Evolutionary conservation across 2,888 invertebrate genomes (phyloP), one percentile per base, ranked within the genome.

Genomic region (Phalera bucephala): DNA sequence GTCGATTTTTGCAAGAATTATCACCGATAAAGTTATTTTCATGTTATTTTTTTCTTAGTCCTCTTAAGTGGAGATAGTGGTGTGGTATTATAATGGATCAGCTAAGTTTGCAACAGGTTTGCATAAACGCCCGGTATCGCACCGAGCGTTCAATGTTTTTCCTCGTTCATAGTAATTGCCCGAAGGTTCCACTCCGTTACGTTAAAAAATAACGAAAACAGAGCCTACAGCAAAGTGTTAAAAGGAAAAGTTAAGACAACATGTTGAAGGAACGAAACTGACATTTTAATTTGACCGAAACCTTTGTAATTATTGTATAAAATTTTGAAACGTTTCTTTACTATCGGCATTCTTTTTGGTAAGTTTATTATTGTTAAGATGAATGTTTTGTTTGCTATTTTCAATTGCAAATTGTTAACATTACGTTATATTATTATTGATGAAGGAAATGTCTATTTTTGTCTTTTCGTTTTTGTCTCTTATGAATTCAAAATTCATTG

Each of bases 401-500:
- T 68, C 64, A 57, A 64, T 65, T 62, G 60, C 60, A 64, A 73
- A 75, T 71, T 74, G 77, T 78, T 78, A 72, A 72, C 64, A 70
- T 68, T 69, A 67, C 63, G 71, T 76, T 75, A 58, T 66, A 73
- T 69, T 65, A 69, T 67, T 61, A 63, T 59, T 62, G 60, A 60
- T 26, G 47, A 71, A 54, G 56, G 51, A 69, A 59, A 66, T 57
- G 58, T 84, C 76, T 82, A 80, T 81, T 84, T 81, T 84, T 80
- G 73, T 80, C 73, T 53, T 75, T 79, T 77, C 64, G 65, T 77
- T 85, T 70, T 60, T 68, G 65, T 77, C 70, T 76, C 76, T 78
- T 80, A 78, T 90, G 90, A 90, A 90, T 90, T 90, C 56, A 76
- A 89, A 90, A 90, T 90, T 90, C 90, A 89, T 87, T 87, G 72